Base-by-base conservation (phyloP, 1,140 invertebrate species). In the Cephus cinctus region DNA sequence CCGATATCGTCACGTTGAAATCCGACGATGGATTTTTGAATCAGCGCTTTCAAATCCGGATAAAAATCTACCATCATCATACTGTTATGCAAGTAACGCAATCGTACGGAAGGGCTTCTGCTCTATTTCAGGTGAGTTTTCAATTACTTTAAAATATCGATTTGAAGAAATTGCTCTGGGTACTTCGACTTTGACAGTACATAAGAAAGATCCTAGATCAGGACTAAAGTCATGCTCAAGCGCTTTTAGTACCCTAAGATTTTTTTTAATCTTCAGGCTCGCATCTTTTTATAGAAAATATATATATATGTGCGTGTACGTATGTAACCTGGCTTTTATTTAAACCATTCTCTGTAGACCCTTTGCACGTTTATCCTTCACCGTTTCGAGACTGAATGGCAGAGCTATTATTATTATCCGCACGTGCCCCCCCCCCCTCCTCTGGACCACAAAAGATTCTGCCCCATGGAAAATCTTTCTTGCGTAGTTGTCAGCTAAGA, bases 91-190 rank as follows among this genome's bases (percentile, higher is more conserved):
- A 60, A 31, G 53, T 51, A 1, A 63, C 43, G 19, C 40, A 69
- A 11, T 56, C 56, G 47, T 65, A 56, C 16, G 52, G 41, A 2
- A 51, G 42, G 22, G 61, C 44, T 20, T 63, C 59, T 4, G 47
- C 63, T 16, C 25, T 69, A 8, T 71, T 63, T 59, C 68, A 71
- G 47, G 66, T 69, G 45, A 65, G 62, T 61, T 43, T 31, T 5
- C 11, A 36, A 27, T 27, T n/a, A n/a, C 25, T 27, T 27, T n/a
- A 27, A 27, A 27, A 27, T 27, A n/a, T n/a, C n/a, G n/a, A n/a
- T n/a, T n/a, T n/a, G n/a, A n/a, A n/a, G n/a, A n/a, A n/a, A n/a
- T n/a, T n/a, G n/a, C n/a, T n/a, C n/a, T n/a, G n/a, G n/a, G n/a
- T n/a, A n/a, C n/a, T n/a, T n/a, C n/a, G n/a, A n/a, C n/a, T n/a